Conservation (phyloP, 2,113 vertebrate genomes). For the Pelusios castaneus region DNA sequence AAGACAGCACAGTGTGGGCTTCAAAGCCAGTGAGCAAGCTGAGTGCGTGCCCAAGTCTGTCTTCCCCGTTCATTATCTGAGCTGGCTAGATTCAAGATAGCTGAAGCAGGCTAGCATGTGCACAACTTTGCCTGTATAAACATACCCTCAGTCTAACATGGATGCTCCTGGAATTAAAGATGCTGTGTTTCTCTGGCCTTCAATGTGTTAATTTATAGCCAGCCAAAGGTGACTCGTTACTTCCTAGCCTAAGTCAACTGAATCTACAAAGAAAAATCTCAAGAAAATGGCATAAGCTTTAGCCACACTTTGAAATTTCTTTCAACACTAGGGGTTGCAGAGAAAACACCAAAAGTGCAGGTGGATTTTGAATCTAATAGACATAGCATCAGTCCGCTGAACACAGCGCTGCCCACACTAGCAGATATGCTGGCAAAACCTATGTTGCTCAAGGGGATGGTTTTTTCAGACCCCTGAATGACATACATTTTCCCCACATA, state of each 20-base stretch:
- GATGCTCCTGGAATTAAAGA: accelerated
- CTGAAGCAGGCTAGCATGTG: too few relatives aligned
- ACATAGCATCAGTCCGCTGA: too few relatives aligned
- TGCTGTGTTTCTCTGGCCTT: neutral
- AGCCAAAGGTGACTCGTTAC: neutral
- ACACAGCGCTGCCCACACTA: too few relatives aligned
- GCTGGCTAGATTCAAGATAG: too few relatives aligned
- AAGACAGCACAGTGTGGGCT: too few relatives aligned
- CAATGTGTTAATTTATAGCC: neutral
- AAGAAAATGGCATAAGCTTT: neutral
- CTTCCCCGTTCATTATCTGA: too few relatives aligned
- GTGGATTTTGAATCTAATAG: neutral
- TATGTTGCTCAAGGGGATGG: too few relatives aligned
- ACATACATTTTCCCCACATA: too few relatives aligned
- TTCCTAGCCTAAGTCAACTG: neutral
- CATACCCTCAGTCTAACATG: neutral
- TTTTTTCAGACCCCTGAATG: too few relatives aligned
- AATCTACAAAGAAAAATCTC: neutral
- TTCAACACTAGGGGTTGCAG: neutral
- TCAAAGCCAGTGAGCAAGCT: too few relatives aligned
- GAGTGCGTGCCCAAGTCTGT: too few relatives aligned
- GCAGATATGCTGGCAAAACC: too few relatives aligned
- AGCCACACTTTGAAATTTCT: neutral
- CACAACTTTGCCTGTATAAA: neutral
- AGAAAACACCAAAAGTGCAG: neutral